phyloP scores from a whole-genome alignment of 2,888 invertebrate species.

The Caradrina clavipalpis region DNA sequence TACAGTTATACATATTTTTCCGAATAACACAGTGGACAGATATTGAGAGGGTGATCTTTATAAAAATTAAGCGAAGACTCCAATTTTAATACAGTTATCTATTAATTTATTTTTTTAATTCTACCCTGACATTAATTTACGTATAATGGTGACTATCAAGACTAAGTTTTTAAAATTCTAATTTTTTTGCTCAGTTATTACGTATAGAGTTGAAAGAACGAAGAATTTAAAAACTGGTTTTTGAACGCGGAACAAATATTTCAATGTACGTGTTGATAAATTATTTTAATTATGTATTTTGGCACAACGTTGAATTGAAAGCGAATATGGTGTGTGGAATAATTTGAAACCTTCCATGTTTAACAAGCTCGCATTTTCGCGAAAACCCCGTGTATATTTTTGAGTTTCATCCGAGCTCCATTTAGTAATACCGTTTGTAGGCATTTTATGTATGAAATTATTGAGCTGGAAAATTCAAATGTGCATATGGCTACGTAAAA shows the following conservation, averaged over 20 bases:
- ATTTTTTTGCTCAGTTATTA: slow-evolving; percentile 84
- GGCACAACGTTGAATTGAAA: slow-evolving; percentile 87
- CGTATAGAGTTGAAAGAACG: slow-evolving; percentile 78
- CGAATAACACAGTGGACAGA: slow-evolving; percentile 87
- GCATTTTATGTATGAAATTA: slow-evolving; percentile 66
- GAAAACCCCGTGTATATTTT: slow-evolving; percentile 56
- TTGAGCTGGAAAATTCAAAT: slow-evolving; percentile 69
- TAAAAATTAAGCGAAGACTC: slow-evolving; percentile 85
- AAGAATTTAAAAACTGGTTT: slow-evolving; percentile 62
- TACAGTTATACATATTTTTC: slow-evolving; percentile 68
- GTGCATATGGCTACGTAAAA: slow-evolving; percentile 66
- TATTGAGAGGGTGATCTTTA: slow-evolving; percentile 83
- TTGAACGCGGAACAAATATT: slow-evolving; percentile 68
- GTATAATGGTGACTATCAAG: slow-evolving; percentile 94
- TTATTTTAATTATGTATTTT: slow-evolving; percentile 81
- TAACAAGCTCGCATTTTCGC: slow-evolving; percentile 55
- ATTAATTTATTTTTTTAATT: slow-evolving; percentile 83
- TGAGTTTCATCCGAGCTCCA: slow-evolving; percentile 62
- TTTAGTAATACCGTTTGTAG: slow-evolving; percentile 62
- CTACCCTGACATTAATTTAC: slow-evolving; percentile 97
- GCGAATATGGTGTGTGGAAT: slow-evolving; percentile 67
- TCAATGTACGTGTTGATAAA: slow-evolving; percentile 66
- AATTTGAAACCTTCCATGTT: slow-evolving; percentile 57
- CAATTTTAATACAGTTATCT: slow-evolving; percentile 83
- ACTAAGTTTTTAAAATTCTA: slow-evolving; percentile 84